A percentile compares a stretch with the other conserved stretches of the same genome.
phyloP scores from a whole-genome alignment of 1,140 invertebrate species.

The Druon quercuslanigerum region DNA sequence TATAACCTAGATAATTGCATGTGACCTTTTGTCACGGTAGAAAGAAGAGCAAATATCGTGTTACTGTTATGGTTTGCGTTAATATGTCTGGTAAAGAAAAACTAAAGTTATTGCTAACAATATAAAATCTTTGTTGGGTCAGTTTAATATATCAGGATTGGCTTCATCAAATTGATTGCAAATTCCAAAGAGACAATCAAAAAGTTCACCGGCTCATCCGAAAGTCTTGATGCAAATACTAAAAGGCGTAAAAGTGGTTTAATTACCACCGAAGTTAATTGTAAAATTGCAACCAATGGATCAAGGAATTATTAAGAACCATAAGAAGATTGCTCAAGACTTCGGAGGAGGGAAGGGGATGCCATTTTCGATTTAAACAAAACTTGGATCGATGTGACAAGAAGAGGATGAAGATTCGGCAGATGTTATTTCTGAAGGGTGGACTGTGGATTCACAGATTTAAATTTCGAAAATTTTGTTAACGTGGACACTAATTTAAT shows the following conservation, averaged over 20 bases:
- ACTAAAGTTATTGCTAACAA: background rate
- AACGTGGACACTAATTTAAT: no score
- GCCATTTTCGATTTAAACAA: no score
- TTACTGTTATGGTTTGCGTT: background rate
- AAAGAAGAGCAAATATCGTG: no score
- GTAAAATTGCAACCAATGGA: slow-evolving; percentile 68
- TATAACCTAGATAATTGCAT: no score
- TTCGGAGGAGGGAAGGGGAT: no score
- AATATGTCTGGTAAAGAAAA: background rate
- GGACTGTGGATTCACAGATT: no score
- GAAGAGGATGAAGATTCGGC: no score
- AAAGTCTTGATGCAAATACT: slow-evolving; percentile 47
- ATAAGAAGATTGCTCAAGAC: slow-evolving; percentile 41
- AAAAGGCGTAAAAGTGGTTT: slow-evolving; percentile 65
- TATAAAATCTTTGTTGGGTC: slow-evolving; percentile 52
- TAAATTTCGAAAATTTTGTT: no score
- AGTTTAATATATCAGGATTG: slow-evolving; percentile 30
- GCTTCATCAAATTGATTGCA: no score
- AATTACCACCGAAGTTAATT: slow-evolving; percentile 74
- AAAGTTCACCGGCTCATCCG: slow-evolving; percentile 69
- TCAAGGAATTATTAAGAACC: slow-evolving; percentile 47
- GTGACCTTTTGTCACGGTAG: no score
- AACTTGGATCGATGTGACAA: no score
- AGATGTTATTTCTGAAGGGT: no score
- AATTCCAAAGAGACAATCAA: slow-evolving; percentile 55